phyloP scores from a whole-genome alignment of 2,113 vertebrate species.

The Scolopax mira region DNA sequence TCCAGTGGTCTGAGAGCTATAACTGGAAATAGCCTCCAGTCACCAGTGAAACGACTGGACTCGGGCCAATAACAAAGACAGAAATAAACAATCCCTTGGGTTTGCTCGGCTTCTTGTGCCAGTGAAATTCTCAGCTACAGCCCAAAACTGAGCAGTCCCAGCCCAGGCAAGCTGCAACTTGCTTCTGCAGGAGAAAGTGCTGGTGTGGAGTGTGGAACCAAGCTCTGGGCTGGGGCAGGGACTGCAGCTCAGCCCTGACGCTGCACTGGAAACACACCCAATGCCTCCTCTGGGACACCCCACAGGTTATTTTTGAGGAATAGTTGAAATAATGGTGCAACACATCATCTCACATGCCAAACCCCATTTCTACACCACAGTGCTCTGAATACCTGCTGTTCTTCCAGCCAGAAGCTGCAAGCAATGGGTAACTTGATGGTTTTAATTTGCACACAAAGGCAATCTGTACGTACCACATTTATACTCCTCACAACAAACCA shows the following conservation, averaged over 20 bases:
- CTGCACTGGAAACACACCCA: neutral
- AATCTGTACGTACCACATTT: neutral
- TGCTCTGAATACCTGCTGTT: neutral
- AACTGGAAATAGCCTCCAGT: neutral
- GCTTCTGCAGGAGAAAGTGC: neutral
- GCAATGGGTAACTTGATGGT: neutral
- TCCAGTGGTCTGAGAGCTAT: conserved; percentile 7
- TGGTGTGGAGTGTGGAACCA: neutral
- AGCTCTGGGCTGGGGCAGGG: neutral
- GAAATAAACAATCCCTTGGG: neutral
- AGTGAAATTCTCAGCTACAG: neutral
- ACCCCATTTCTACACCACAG: neutral
- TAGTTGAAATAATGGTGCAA: neutral
- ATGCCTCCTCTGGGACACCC: neutral
- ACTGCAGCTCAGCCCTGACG: neutral
- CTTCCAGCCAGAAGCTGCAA: neutral
- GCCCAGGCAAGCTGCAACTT: neutral
- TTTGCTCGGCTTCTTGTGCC: neutral
- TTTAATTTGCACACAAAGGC: neutral
- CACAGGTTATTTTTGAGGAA: neutral
- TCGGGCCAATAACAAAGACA: neutral
- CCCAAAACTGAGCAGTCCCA: neutral
- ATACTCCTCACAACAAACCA: neutral
- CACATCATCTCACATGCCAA: neutral
- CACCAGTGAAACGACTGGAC: neutral